phyloP scores from a whole-genome alignment of 64 coral and sea anemone species.

The Cladopsammia gracilis region DNA sequence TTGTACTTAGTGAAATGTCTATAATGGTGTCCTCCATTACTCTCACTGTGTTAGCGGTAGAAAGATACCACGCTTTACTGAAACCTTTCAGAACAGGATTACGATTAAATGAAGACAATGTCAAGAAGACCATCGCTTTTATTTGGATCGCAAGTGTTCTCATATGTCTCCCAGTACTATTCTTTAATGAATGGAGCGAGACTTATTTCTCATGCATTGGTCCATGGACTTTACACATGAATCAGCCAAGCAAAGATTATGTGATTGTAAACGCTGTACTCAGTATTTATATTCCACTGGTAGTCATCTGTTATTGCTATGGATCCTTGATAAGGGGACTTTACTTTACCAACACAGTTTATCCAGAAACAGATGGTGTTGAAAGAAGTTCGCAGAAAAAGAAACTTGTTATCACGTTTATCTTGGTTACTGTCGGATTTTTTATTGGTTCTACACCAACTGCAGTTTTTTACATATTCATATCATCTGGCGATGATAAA shows the following conservation, averaged over 20 bases:
- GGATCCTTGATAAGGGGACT: conserved; percentile 28
- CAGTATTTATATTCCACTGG: not conserved
- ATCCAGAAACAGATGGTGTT: no score
- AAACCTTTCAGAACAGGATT: not conserved
- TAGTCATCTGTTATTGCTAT: no score
- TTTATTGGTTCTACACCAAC: no score
- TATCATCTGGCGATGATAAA: no score
- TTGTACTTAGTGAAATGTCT: not conserved
- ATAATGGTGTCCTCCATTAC: not conserved
- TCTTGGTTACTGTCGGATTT: no score
- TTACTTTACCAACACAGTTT: conserved; percentile 48
- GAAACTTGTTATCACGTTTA: no score
- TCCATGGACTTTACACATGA: no score
- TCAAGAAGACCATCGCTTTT: not conserved
- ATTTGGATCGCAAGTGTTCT: not conserved
- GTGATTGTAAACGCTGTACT: not conserved
- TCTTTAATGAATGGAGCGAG: not conserved
- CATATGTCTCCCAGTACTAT: not conserved
- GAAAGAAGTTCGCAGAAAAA: no score
- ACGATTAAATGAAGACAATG: not conserved
- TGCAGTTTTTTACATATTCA: no score
- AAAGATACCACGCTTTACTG: no score
- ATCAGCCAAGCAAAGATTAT: no score
- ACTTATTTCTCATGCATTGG: not conserved
- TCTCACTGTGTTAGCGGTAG: no score